Evolutionary conservation across 1,140 invertebrate species (phyloP).

Genomic region (Telenomus remus): DNA sequence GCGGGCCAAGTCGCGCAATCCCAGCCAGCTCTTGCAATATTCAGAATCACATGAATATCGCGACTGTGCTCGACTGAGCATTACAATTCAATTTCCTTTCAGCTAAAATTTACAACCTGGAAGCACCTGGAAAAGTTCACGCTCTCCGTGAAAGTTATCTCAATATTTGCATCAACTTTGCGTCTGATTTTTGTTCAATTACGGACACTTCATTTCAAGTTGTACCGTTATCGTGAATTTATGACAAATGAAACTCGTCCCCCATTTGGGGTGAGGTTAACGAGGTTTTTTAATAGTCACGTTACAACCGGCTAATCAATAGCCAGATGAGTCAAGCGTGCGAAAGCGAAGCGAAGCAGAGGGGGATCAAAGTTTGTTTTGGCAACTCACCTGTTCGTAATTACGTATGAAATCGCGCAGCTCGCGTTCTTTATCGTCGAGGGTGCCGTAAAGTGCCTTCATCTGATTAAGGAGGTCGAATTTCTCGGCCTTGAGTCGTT

Average conservation of each 20-base stretch:
- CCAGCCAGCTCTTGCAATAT: slow-evolving; percentile 18
- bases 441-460: slow-evolving; percentile 93
- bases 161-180: neutral
- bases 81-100: slow-evolving; percentile 21
- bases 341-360: slow-evolving; percentile 6
- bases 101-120: slow-evolving; percentile 1
- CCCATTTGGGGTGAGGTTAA: too few species aligned
- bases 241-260: neutral
- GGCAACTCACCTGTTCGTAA: slow-evolving; percentile 87
- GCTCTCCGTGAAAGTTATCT: neutral
- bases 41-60: slow-evolving; percentile 27
- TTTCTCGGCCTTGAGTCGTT: slow-evolving; percentile 93
- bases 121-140: slow-evolving; percentile 21
- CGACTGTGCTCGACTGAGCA: neutral
- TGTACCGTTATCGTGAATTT: neutral
- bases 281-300: slow-evolving; percentile 11
- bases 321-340: slow-evolving; percentile 4
- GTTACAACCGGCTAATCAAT: slow-evolving; percentile 26
- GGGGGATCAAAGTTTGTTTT: too few species aligned
- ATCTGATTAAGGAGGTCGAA: slow-evolving; percentile 95
- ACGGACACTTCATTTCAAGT: too few species aligned
- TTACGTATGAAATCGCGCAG: slow-evolving; percentile 94
- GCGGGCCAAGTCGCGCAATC: slow-evolving; percentile 3
- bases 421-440: slow-evolving; percentile 96
- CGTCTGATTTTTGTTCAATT: too few species aligned